Conservation (phyloP, 2,888 invertebrate genomes). For the Formica aserva region DNA sequence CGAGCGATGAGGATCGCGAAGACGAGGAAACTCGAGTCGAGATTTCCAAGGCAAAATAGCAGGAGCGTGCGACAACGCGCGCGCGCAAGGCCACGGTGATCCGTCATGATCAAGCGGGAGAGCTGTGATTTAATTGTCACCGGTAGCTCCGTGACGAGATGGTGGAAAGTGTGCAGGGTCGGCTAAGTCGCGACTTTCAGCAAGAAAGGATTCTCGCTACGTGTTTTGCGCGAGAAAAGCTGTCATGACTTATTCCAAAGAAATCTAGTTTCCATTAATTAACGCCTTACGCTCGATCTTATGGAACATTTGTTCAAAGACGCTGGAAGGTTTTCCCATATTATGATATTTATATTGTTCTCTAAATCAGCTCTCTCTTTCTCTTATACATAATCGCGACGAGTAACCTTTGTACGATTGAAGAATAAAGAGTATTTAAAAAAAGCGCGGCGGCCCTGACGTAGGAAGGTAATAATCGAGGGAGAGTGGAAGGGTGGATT, state of each 20-base stretch:
- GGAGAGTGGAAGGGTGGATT: slow-evolving; percentile 16
- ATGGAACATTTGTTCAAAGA: not conserved
- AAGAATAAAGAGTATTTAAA: not conserved
- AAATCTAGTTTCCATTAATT: not conserved
- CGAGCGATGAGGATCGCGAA: slow-evolving; percentile 49
- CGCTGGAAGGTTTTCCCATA: not conserved
- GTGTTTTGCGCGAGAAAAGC: not conserved
- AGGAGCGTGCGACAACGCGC: slow-evolving; percentile 55
- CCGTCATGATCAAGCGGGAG: slow-evolving; percentile 84
- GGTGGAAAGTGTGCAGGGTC: slow-evolving; percentile 55
- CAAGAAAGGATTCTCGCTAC: not conserved
- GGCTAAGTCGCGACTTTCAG: not conserved
- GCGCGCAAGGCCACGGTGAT: slow-evolving; percentile 72
- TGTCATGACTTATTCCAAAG: not conserved
- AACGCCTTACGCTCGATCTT: not conserved
- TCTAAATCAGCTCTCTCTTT: not conserved
- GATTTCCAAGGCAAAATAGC: slow-evolving; percentile 73
- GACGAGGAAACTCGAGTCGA: slow-evolving; percentile 61
- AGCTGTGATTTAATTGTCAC: slow-evolving; percentile 85
- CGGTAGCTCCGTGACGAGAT: slow-evolving; percentile 68
- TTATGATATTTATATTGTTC: not conserved
- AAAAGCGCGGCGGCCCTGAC: slow-evolving; percentile 36
- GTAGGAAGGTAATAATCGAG: slow-evolving; percentile 40
- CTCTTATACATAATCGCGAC: not conserved
- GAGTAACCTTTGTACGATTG: not conserved